These are phyloP conservation scores for Drosophila tristis DNA, from an alignment of 1,140 invertebrate species.

Conservation along the genomic window DNA sequence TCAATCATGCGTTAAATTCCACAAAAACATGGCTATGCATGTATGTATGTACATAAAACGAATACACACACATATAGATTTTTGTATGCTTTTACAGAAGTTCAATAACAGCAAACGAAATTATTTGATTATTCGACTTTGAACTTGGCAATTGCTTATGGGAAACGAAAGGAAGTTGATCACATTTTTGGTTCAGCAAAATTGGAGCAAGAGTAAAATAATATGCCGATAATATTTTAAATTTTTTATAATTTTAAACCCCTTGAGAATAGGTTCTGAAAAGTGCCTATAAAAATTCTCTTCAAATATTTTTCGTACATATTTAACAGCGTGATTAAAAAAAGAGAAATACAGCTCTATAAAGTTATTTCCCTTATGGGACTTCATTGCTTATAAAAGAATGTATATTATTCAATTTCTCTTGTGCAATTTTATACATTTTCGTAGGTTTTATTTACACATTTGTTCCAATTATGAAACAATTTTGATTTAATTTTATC, in stretches of 20 bases:
- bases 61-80: constrained; percentile 3
- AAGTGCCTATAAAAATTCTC: not conserved
- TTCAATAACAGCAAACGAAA: constrained; percentile 55
- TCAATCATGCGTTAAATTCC: constrained; percentile 63
- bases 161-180: not conserved
- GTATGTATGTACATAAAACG: constrained; percentile 9
- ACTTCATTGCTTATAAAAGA: too few species aligned
- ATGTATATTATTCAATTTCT: too few species aligned
- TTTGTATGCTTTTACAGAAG: constrained; percentile 36
- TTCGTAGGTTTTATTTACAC: too few species aligned
- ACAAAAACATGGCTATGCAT: constrained; percentile 26
- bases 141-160: constrained; percentile 50
- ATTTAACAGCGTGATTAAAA: too few species aligned
- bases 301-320: too few species aligned
- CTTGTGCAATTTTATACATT: too few species aligned
- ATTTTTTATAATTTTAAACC: too few species aligned
- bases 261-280: not conserved
- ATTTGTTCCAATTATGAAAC: too few species aligned
- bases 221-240: not conserved
- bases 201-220: too few species aligned
- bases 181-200: not conserved
- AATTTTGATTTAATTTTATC: too few species aligned
- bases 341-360: too few species aligned
- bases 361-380: too few species aligned
- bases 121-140: constrained; percentile 54